phyloP scores from a whole-genome alignment of 2,888 invertebrate species.

The Idaea dimidiata region DNA sequence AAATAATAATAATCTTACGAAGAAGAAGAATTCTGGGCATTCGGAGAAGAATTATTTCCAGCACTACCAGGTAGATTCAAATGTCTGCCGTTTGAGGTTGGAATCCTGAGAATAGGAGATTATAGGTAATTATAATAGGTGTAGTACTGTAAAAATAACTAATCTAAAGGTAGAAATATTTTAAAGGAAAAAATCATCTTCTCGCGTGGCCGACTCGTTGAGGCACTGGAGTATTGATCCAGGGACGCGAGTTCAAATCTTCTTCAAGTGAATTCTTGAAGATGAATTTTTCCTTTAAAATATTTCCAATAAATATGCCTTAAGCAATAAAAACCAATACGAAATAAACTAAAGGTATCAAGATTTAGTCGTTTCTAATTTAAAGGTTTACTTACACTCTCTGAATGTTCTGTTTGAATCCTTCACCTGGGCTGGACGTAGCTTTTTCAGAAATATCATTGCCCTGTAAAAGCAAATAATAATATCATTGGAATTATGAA shows the following conservation, averaged over 20 bases:
- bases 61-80: conserved; percentile 32
- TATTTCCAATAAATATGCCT: no score
- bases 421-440: background rate
- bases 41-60: conserved; percentile 19
- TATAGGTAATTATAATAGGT: background rate
- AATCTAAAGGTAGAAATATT: background rate
- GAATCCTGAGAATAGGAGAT: conserved; percentile 31
- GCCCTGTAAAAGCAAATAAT: background rate
- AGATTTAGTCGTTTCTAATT: background rate
- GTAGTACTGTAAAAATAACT: conserved; percentile 4
- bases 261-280: no score
- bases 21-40: conserved; percentile 27
- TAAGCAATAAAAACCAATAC: no score
- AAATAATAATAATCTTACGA: conserved; percentile 37
- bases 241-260: no score
- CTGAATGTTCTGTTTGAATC: conserved; percentile 18
- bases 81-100: conserved; percentile 39
- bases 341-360: no score
- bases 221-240: no score
- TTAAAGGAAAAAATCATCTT: no score
- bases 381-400: conserved; percentile 24
- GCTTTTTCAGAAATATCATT: background rate
- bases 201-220: no score
- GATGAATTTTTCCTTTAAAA: no score
- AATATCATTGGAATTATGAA: no score